Evolutionary conservation across 2,113 vertebrate species (phyloP), one percentile per base, ranked within the genome.

Genomic region (Brienomyrus brachyistius): DNA sequence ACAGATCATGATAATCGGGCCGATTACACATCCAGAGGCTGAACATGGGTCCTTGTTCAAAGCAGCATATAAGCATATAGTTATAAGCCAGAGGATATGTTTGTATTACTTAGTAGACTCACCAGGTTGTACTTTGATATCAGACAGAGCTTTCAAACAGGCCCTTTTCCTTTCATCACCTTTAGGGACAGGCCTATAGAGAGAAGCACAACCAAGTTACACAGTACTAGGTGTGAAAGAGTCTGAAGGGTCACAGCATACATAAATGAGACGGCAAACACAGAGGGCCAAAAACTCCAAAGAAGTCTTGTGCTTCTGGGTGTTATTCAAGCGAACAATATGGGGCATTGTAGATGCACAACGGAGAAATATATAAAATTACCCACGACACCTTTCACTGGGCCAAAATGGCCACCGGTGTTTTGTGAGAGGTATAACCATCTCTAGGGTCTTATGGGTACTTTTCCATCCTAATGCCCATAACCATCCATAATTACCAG

Each of bases 51-150:
- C 15, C 15, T 43, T 21, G 74, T 43, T 43, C 3, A 19, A 80
- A 40, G 31, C 43, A 1, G n/a, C 50, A 51, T 10, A 27, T 13
- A 47, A 86, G 10, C 47, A 21, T 51, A 59, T 59, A 59, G 52
- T 5, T 54, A 54, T 19, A 54, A 54, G 52, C 52, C 6, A 21
- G 13, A 27, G 40, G 23, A 23, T 59, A 15, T 51, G 50, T 52
- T 21, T 10, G 50, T 7, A 17, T 40, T 9, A 70, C 48, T 40
- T 40, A 35, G 40, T 5, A 86, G 23, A 88, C 95, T 96, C 94
- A 99, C 98, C 98, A 89, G 97, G 97, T 90, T 99, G 98, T 27
- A 99, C 98, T 94, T 97, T 98, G 91, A 99, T 98, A 82, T 99
- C 98, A 3, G 98, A 97, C 31, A 99, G 94, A 40, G 98, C 98